Percentiles rank a stretch among this genome's conserved stretches.
phyloP scores from a whole-genome alignment of 2,888 invertebrate species.

The Hemicrepidius hirtus region DNA sequence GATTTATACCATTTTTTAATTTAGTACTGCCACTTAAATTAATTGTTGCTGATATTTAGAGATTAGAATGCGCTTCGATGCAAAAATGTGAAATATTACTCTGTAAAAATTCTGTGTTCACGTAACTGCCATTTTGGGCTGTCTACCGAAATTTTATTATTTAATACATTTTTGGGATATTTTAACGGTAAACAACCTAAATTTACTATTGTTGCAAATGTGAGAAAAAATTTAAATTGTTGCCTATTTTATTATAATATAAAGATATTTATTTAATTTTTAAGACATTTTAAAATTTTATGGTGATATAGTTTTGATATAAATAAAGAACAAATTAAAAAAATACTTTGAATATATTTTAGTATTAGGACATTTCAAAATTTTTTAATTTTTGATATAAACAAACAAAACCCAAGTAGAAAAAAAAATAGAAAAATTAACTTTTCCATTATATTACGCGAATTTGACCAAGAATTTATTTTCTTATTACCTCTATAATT shows the following conservation, averaged over 20 bases:
- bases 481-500: not conserved
- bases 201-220: not conserved
- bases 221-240: not conserved
- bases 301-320: not conserved
- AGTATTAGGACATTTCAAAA: not conserved
- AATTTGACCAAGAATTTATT: not conserved
- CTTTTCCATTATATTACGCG: too few relatives aligned
- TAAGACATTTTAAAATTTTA: not conserved
- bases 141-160: not conserved
- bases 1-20: slow-evolving; percentile 49
- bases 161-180: too few relatives aligned
- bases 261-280: slow-evolving; percentile 7
- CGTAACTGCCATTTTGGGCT: slow-evolving; percentile 17
- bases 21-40: slow-evolving; percentile 39
- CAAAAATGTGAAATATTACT: slow-evolving; percentile 2
- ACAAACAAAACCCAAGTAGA: too few relatives aligned
- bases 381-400: not conserved
- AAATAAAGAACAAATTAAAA: not conserved
- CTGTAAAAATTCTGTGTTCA: slow-evolving; percentile 20
- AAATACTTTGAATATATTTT: not conserved
- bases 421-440: too few relatives aligned
- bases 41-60: slow-evolving; percentile 15
- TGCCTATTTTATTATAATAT: slow-evolving; percentile 16
- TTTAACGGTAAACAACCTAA: not conserved
- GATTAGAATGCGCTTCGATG: not conserved